Evolutionary conservation across 2,888 invertebrate genomes (phyloP), one percentile per base, ranked within the genome.

Genomic region (Drosophila demipolita): DNA sequence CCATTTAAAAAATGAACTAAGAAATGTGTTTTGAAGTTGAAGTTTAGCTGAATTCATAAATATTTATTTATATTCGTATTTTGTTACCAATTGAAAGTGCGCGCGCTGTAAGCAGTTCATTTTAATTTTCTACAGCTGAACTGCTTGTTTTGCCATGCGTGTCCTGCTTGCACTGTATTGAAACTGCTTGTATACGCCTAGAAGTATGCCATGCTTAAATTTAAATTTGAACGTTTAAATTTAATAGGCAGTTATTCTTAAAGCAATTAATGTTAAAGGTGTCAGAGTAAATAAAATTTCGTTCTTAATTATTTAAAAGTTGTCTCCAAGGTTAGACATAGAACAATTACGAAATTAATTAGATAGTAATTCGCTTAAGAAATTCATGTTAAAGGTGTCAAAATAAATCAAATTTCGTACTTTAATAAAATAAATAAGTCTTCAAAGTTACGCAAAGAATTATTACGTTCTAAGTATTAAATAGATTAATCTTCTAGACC

Each of bases 181-280:
- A 0, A 0, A 55, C 76, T 66, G 66, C 76, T 59, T 76, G 26
- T 1, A 1, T 3, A 23, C 17, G 50, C 58, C 71, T 71, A 38
- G 49, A 42, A 68, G 66, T 66, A 67, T 67, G 77, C 71, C 49
- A 58, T 50, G 29, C 8, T 45, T 72, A 49, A 55, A 65, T 32
- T 17, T 4, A 1, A 12, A 29, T 40, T 38, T 3, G 15, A 49
- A 36, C 3, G 1, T 8, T 8, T 1, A 15, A 17, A 26, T n/a
- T 12, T 12, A 7, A 20, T 29, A 1, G 0, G 1, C 35, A 4
- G 40, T 15, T 40, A 29, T 15, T 38, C 2, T 0, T 23, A 23
- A 15, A 45, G 15, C 8, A 15, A 8, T 45, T 45, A 1, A 23
- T 45, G 20, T 45, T 15, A 8, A 45, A 15, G 20, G 15, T 15